A percentile compares a stretch with the other conserved stretches of the same genome.
Evolutionary conservation across 2,113 vertebrate species (phyloP).

Genomic region (Amia ocellicauda): DNA sequence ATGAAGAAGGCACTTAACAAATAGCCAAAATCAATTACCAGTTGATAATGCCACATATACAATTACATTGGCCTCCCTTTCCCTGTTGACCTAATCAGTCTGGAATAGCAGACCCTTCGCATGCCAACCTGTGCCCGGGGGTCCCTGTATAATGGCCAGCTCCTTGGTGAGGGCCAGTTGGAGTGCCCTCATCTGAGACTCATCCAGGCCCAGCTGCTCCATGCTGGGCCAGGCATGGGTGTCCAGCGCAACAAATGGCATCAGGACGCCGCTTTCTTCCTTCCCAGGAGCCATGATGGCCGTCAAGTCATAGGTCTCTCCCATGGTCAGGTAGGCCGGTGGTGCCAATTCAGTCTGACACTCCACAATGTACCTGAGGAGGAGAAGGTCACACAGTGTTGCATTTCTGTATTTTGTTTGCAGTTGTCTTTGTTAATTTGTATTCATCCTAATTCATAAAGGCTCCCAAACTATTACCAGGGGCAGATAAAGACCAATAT

Average conservation of each 20-base stretch:
- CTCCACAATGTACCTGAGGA: slow-evolving; percentile 78
- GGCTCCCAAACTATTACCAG: too few relatives aligned
- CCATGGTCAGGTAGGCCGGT: slow-evolving; percentile 68
- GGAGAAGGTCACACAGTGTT: too few relatives aligned
- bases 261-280: background rate
- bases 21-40: too few relatives aligned
- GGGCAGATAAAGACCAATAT: too few relatives aligned
- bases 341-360: slow-evolving; percentile 66
- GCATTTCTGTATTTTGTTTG: too few relatives aligned
- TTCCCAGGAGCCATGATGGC: slow-evolving; percentile 38
- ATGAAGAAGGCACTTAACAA: background rate
- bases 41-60: too few relatives aligned
- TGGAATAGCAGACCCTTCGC: too few relatives aligned
- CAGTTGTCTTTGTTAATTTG: too few relatives aligned
- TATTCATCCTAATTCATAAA: too few relatives aligned
- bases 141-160: slow-evolving; percentile 90
- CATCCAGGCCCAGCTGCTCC: slow-evolving; percentile 78
- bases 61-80: too few relatives aligned
- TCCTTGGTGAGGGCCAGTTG: slow-evolving; percentile 89
- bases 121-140: slow-evolving; percentile 85
- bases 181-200: slow-evolving; percentile 83
- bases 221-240: slow-evolving; percentile 71
- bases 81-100: too few relatives aligned
- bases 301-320: slow-evolving; percentile 64
- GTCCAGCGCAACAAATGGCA: slow-evolving; percentile 60